phyloP scores from a whole-genome alignment of 2,113 vertebrate species.

The Chiloscyllium plagiosum region DNA sequence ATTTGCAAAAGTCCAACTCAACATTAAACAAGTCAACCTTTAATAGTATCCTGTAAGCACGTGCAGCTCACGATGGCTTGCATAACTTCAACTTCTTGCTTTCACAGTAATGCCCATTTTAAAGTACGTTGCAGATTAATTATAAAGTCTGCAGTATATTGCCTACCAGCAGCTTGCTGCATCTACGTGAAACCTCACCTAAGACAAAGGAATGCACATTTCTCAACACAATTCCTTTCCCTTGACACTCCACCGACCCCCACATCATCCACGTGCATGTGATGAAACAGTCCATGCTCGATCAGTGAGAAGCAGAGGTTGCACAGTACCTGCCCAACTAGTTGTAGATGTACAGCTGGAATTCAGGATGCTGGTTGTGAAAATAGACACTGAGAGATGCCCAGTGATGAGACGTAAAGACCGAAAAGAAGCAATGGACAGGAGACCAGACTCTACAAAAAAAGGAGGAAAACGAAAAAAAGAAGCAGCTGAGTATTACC shows the following conservation, averaged over 20 bases:
- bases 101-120: background rate
- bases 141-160: background rate
- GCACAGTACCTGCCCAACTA: slow-evolving; percentile 98
- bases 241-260: slow-evolving; percentile 43
- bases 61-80: background rate
- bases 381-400: slow-evolving; percentile 98
- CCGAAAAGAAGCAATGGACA: slow-evolving; percentile 99
- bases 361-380: slow-evolving; percentile 97
- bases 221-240: slow-evolving; percentile 36
- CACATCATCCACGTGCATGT: slow-evolving; percentile 48
- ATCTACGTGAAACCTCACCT: slow-evolving; percentile 32
- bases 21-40: background rate
- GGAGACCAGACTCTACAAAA: slow-evolving; percentile 94
- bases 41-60: background rate
- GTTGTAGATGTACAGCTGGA: slow-evolving; percentile 99
- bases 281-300: slow-evolving; percentile 86
- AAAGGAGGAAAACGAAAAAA: slow-evolving; percentile 12
- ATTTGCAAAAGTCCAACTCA: background rate
- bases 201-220: slow-evolving; percentile 41
- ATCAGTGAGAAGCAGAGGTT: slow-evolving; percentile 65
- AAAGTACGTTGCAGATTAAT: background rate
- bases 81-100: background rate
- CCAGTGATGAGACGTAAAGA: slow-evolving; percentile 98
- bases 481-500: slow-evolving; percentile 33
- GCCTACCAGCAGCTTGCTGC: background rate